phyloP scores from a whole-genome alignment of 2,797 vertebrate species.

The Staurois parvus region DNA sequence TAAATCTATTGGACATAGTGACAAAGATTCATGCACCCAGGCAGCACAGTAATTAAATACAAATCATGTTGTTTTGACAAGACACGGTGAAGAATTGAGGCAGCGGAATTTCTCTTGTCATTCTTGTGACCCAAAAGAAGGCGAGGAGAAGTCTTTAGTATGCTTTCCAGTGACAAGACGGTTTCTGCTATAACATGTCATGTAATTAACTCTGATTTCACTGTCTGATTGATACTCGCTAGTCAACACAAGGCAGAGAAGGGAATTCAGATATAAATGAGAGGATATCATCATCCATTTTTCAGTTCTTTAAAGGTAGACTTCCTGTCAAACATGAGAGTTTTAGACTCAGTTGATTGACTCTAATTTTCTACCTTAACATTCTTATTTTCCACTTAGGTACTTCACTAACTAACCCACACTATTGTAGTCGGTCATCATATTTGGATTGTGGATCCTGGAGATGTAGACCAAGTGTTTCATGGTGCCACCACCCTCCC shows the following conservation, averaged over 20 bases:
- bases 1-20: constrained; percentile 61
- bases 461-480: not conserved
- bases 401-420: too few species aligned
- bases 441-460: not conserved
- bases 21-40: constrained; percentile 60
- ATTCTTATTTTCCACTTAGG: too few species aligned
- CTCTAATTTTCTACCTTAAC: not conserved
- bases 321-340: not conserved
- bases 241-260: constrained; percentile 41
- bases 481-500: not conserved
- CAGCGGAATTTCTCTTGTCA: constrained; percentile 57
- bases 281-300: not conserved
- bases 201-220: constrained; percentile 55
- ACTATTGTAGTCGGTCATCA: not conserved
- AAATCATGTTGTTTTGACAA: constrained; percentile 62
- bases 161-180: constrained; percentile 47
- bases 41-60: constrained; percentile 61
- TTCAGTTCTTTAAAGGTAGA: not conserved
- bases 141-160: constrained; percentile 39
- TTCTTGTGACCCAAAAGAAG: constrained; percentile 51
- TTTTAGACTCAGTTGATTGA: not conserved
- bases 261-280: constrained; percentile 12
- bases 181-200: constrained; percentile 32
- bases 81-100: constrained; percentile 39
- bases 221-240: constrained; percentile 47